Evolutionary conservation across 2,113 vertebrate species (phyloP).

Genomic region (Vidua chalybeata): DNA sequence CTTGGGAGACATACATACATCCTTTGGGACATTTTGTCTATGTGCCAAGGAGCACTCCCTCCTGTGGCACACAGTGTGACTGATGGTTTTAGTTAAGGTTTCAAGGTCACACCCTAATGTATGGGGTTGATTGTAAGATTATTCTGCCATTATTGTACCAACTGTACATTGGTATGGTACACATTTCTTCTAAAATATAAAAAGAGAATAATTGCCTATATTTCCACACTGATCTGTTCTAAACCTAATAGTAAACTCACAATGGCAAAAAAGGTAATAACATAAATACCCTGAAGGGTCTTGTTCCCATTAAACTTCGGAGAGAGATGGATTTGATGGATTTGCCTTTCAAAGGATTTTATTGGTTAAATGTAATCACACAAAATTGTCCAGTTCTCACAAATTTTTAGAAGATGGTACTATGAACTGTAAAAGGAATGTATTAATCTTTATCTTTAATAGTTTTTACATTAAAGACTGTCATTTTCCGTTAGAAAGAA

Average conservation of each 20-base stretch:
- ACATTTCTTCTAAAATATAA: background rate
- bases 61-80: background rate
- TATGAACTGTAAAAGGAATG: background rate
- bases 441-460: background rate
- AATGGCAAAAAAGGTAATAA: background rate
- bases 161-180: background rate
- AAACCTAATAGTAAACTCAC: background rate
- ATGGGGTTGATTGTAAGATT: background rate
- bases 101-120: background rate
- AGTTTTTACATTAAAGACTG: background rate
- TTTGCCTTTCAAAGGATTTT: background rate
- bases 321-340: background rate
- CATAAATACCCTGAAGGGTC: background rate
- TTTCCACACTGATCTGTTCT: background rate
- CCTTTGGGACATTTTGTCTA: background rate
- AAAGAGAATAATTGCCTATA: background rate
- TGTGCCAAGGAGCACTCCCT: background rate
- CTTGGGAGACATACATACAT: background rate
- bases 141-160: background rate
- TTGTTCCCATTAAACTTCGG: background rate
- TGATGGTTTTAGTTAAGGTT: background rate
- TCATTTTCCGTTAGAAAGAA: background rate
- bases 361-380: background rate
- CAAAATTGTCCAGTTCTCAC: background rate
- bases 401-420: background rate